These are phyloP conservation scores for Leucosticte australis DNA, from an alignment of 2,113 vertebrate species.

Conservation along the genomic window DNA sequence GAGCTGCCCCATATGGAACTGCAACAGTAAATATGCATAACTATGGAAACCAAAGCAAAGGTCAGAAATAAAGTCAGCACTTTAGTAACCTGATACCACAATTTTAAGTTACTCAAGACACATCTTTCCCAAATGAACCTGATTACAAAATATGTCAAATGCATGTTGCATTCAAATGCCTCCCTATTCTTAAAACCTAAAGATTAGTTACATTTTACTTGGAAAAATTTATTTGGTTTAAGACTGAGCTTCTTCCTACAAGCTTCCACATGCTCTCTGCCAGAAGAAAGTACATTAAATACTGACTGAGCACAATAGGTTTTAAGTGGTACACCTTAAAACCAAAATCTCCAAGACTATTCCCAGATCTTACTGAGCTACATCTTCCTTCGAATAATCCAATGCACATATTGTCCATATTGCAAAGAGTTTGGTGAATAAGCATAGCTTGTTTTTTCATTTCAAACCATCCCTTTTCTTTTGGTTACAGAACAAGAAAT, in stretches of 20 bases:
- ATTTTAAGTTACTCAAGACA: neutral
- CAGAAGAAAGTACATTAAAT: neutral
- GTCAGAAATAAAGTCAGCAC: neutral
- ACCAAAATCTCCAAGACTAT: neutral
- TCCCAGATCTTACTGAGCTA: neutral
- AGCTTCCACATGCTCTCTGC: neutral
- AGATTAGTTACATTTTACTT: neutral
- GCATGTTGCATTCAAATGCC: neutral
- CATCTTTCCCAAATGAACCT: neutral
- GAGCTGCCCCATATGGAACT: conserved; percentile 21
- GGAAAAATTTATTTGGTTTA: neutral
- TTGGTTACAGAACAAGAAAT: neutral
- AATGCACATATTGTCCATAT: neutral
- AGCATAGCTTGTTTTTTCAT: neutral
- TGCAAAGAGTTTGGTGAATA: neutral
- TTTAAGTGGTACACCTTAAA: neutral
- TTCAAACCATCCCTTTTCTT: neutral
- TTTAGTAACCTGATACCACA: neutral
- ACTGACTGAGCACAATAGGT: neutral
- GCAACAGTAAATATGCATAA: conserved; percentile 25
- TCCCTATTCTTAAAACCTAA: neutral
- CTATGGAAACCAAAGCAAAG: conserved; percentile 39
- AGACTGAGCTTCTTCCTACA: neutral
- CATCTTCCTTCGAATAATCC: neutral
- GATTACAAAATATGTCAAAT: neutral